A percentile compares a stretch with the other conserved stretches of the same genome.
phyloP scores from a whole-genome alignment of 2,888 invertebrate species.

The Caenorhabditis uteleia region DNA sequence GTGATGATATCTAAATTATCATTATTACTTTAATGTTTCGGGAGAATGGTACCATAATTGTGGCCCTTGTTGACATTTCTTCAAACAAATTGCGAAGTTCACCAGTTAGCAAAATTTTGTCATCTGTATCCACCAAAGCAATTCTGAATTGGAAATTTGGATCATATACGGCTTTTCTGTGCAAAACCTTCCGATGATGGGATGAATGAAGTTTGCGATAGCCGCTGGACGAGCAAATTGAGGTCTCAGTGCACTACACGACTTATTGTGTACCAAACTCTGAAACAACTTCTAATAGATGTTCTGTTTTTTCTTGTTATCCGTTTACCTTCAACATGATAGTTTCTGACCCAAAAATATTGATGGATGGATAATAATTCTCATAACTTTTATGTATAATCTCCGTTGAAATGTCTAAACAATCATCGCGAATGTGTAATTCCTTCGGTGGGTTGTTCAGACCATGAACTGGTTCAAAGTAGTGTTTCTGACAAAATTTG shows the following conservation, averaged over 20 bases:
- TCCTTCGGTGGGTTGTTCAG: conserved; percentile 17
- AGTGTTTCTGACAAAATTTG: conserved; percentile 32
- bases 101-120: conserved; percentile 50
- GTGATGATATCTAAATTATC: conserved; percentile 38
- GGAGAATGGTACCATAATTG: conserved; percentile 27
- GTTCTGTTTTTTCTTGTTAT: background rate
- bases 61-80: conserved; percentile 46
- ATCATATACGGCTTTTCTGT: background rate
- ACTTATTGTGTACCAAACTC: conserved; percentile 39
- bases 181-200: conserved; percentile 44
- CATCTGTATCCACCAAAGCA: conserved; percentile 50
- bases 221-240: conserved; percentile 49
- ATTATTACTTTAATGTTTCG: background rate
- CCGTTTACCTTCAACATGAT: conserved; percentile 50
- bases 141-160: conserved; percentile 18
- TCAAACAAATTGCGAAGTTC: conserved; percentile 48
- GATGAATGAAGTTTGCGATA: conserved; percentile 47
- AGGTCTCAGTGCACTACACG: conserved; percentile 50
- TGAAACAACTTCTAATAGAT: conserved; percentile 13
- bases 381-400: conserved; percentile 43
- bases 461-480: conserved; percentile 30
- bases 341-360: conserved; percentile 54
- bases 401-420: conserved; percentile 55
- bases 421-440: conserved; percentile 50
- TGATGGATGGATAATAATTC: conserved; percentile 50